These are phyloP conservation scores for Conus canariensis DNA, from an alignment of 2,888 invertebrate species.

Conservation along the genomic window DNA sequence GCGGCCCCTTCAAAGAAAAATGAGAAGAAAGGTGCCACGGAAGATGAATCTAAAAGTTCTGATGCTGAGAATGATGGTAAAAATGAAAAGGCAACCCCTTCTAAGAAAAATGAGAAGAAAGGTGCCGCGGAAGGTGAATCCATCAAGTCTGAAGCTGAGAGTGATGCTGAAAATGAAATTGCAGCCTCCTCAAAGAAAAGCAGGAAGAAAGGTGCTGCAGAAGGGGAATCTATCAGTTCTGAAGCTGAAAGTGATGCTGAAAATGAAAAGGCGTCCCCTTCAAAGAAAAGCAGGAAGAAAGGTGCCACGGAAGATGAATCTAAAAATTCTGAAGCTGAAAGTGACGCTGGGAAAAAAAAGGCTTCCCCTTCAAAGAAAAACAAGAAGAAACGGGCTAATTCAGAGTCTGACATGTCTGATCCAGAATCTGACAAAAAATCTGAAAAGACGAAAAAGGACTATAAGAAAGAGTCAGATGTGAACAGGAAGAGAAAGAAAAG, in stretches of 20 bases:
- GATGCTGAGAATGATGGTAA: too few species aligned
- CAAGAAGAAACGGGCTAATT: background rate
- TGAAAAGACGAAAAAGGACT: background rate
- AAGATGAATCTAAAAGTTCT: too few species aligned
- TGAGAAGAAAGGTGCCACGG: too few species aligned
- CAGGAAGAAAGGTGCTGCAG: background rate
- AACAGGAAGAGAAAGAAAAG: slow-evolving; percentile 27
- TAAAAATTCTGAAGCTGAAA: background rate
- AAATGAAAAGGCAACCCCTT: too few species aligned
- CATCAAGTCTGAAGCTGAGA: background rate
- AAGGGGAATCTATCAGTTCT: background rate
- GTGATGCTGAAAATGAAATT: background rate
- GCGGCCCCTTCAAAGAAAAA: too few species aligned
- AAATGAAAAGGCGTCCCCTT: background rate
- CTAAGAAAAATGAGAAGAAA: too few species aligned
- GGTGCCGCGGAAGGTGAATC: too few species aligned
- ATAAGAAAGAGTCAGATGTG: background rate
- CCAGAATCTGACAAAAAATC: background rate
- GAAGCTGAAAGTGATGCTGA: background rate
- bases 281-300: background rate
- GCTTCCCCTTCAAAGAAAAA: background rate
- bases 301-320: too few species aligned
- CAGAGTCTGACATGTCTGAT: background rate
- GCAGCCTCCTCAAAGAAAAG: too few species aligned
- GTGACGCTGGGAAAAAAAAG: background rate